Base-by-base conservation (phyloP, 2,888 invertebrate genomes). In the Pachliopta kotzebuea region DNA sequence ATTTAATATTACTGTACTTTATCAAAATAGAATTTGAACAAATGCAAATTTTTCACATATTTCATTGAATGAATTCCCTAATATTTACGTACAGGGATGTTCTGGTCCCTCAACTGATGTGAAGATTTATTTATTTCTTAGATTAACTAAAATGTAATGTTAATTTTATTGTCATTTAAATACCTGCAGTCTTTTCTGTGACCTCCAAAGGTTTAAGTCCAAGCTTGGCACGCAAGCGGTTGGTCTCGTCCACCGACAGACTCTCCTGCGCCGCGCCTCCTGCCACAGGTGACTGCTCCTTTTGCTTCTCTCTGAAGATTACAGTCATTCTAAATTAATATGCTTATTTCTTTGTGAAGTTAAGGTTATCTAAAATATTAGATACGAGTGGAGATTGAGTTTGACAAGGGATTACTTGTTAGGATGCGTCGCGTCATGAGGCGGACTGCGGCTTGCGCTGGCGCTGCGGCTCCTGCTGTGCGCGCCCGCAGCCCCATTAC, bases 191-290 rank as follows among this genome's bases (percentile, higher is more conserved):
- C 71, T 86, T 77, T 74, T 86, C 88, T 18, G 93, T 91, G 0
- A 96, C 88, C 75, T 98, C 96, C 4, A 99, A 89, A 0, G 99
- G 99, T 79, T 98, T 98, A 45, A 99, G 90, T 0, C 99, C 99
- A 26, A 99, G 93, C 82, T 98, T 98, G 1, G 97, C 97, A 75
- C 99, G 93, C 17, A 99, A 88, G 71, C 95, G 96, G 86, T 98
- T 98, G 7, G 97, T 97, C 74, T 96, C 97, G 61, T 95, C 95
- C 57, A 98, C 93, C 0, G 97, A 97, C 21, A 97, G 88, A 70
- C 84, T 86, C 70, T 86, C 74, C 93, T 94, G 76, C 85, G 93
- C 78, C 79, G 88, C 58, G 84, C 86, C 55, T 78, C 84, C 69
- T 77, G 86, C 71, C 3, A 66, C 62, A 2, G 73, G 67, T 29